Base-by-base conservation (phyloP, 2,113 vertebrate species). In the Passerina amoena region DNA sequence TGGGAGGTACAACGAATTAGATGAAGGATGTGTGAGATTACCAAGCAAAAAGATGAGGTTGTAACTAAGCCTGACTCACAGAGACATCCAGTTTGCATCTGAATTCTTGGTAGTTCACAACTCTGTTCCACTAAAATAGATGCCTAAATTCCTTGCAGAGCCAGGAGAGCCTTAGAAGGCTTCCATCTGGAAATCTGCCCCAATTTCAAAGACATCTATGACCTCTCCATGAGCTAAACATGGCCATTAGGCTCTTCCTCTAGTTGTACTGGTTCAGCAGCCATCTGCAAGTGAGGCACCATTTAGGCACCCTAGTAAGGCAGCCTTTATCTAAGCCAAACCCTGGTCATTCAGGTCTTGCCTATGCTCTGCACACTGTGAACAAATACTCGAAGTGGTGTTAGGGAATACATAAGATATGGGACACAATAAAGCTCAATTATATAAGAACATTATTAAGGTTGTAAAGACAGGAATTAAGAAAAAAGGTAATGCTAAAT, bases 91-190 rank as follows among this genome's bases (percentile, higher is more conserved):
- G 8, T 28, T 63, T 71, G 7, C 35, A 59, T 45, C n/a, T 69
- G 35, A 47, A 59, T 38, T 83, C 78, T 60, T 56, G 33, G 25
- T 51, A 23, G 11, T 77, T 90, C 30, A 13, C 60, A 60, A 20
- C 14, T 5, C 24, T 48, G 1, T 48, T 88, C 31, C 0, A 0
- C 69, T 84, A 11, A 69, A 70, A 33, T 24, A 38, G 45, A 53
- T 57, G 24, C 35, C 47, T 28, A 28, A 40, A 1, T 23, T 64
- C 16, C 12, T 51, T 65, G 11, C 27, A 35, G 11, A 47, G 15
- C 8, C 24, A 56, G 21, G 31, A 60, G 40, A 44, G 21, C 37
- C 51, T 69, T 56, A 35, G 50, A 65, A 92, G 40, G 11, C 15
- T 56, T 81, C 54, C 1, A 0, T 9, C 9, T 42, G 37, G 50